Conservation (phyloP, 2,797 vertebrate species). For the Melanotaenia maccullochi region DNA sequence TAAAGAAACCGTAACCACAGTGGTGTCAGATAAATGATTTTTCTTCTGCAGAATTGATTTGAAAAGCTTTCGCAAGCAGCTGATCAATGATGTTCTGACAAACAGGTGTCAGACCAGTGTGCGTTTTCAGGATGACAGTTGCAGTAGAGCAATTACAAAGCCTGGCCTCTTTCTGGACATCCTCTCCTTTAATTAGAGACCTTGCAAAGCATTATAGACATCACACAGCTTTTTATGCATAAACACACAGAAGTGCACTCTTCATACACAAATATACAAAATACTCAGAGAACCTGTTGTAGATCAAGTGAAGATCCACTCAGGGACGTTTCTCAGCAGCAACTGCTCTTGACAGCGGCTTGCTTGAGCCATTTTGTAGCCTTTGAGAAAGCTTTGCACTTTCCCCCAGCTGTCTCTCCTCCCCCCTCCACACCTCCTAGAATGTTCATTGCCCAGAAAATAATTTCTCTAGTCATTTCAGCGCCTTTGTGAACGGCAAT, state of each 20-base stretch:
- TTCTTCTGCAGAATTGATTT: neutral
- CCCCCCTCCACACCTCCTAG: slow-evolving; percentile 63
- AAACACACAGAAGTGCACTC: slow-evolving; percentile 7
- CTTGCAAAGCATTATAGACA: neutral
- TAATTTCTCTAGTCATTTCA: slow-evolving; percentile 88
- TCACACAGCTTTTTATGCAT: slow-evolving; percentile 2
- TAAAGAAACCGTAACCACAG: neutral
- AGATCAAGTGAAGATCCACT: slow-evolving; percentile 62
- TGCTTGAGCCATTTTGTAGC: slow-evolving; percentile 77
- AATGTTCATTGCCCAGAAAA: slow-evolving; percentile 88
- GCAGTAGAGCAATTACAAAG: neutral
- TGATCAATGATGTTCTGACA: slow-evolving; percentile 1
- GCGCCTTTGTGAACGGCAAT: slow-evolving; percentile 86
- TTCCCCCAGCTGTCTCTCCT: slow-evolving; percentile 41
- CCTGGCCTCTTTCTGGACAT: neutral
- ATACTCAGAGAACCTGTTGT: slow-evolving; percentile 23
- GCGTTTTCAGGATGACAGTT: neutral
- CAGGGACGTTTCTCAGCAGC: slow-evolving; percentile 70
- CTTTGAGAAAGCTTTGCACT: slow-evolving; percentile 76
- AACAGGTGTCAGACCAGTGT: neutral
- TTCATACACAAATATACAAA: slow-evolving; percentile 20
- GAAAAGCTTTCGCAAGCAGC: neutral
- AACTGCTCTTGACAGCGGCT: slow-evolving; percentile 81
- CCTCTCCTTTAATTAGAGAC: neutral
- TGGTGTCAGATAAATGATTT: neutral